A percentile compares a stretch with the other conserved stretches of the same genome.
phyloP scores from a whole-genome alignment of 1,140 invertebrate genomes.

The Drosophila murphyi region DNA sequence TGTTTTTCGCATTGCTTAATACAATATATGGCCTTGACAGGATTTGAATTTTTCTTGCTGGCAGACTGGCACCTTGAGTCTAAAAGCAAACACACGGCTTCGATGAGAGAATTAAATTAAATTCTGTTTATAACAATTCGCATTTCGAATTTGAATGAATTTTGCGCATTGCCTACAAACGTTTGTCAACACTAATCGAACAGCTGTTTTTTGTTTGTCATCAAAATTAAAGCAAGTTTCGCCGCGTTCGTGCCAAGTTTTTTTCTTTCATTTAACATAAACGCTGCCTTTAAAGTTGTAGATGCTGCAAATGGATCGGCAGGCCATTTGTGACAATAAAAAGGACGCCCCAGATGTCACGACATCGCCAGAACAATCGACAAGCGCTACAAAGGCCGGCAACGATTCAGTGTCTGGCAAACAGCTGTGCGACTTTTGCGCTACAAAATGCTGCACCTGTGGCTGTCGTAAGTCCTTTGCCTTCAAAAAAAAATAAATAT shows the following conservation, averaged over 20 bases:
- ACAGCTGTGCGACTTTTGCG: conserved; percentile 20
- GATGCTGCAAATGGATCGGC: conserved; percentile 2
- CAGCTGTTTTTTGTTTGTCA: conserved; percentile 25
- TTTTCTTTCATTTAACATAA: background rate
- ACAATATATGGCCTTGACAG: conserved; percentile 47
- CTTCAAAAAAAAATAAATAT: no score
- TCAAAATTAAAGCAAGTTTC: conserved; percentile 2
- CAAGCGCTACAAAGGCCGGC: background rate
- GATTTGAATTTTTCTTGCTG: conserved; percentile 1
- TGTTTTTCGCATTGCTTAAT: conserved; percentile 22
- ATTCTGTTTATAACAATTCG: background rate
- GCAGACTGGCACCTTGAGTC: conserved; percentile 1
- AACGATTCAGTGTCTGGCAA: background rate
- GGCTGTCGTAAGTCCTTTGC: conserved; percentile 51
- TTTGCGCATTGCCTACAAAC: conserved; percentile 1
- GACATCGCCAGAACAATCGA: background rate
- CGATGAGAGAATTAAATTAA: background rate
- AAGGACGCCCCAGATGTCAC: background rate
- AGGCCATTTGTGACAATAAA: background rate
- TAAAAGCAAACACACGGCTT: background rate
- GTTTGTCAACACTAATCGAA: conserved; percentile 35
- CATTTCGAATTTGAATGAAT: conserved; percentile 3
- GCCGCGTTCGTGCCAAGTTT: background rate
- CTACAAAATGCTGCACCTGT: conserved; percentile 34
- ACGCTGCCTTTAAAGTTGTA: no score